Evolutionary conservation across 2,113 vertebrate genomes (phyloP), one percentile per base, ranked within the genome.

Genomic region (Nothobranchius furzeri): DNA sequence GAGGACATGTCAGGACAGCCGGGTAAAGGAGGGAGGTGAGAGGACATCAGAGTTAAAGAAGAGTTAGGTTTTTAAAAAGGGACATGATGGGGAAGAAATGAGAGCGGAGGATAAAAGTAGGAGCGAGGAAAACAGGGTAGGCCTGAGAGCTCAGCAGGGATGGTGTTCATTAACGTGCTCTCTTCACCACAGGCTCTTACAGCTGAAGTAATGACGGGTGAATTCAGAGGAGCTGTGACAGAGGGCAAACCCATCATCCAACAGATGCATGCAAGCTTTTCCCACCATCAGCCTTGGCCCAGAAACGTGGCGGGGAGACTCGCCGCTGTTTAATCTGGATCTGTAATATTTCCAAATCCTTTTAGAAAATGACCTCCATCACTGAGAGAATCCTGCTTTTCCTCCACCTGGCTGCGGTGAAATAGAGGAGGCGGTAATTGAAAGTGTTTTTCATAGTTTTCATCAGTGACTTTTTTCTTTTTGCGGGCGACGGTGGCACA

Each of bases 311-410:
- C 60, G 42, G 37, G 81, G 64, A 72, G 67, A 57, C 67, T 69
- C 78, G 61, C 53, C 45, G 13, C 59, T 68, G 55, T 82, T 79
- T 88, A 79, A 89, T 89, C 72, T 87, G 75, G 66, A 82, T 10
- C 66, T 86, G 76, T 85, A 84, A 85, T 87, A 85, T 83, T 81
- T 90, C 80, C 63, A 87, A 88, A 88, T 88, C 84, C 86, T 82
- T 91, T 91, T 6, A 76, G 60, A 77, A 87, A 88, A 84, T 83
- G 76, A 84, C 78, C 84, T 84, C 78, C 64, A 79, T 89, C 83
- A 85, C 59, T 72, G 64, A 70, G 69, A 64, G 81, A 88, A 85
- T 78, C 79, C 75, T 55, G 3, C 42, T 52, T 14, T 7, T 13
- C 40, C 51, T 48, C 37, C n/a, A 52, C 25, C 60, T 17, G 0